phyloP scores from a whole-genome alignment of 1,140 invertebrate species.

The Pseudomyrmex concolor region DNA sequence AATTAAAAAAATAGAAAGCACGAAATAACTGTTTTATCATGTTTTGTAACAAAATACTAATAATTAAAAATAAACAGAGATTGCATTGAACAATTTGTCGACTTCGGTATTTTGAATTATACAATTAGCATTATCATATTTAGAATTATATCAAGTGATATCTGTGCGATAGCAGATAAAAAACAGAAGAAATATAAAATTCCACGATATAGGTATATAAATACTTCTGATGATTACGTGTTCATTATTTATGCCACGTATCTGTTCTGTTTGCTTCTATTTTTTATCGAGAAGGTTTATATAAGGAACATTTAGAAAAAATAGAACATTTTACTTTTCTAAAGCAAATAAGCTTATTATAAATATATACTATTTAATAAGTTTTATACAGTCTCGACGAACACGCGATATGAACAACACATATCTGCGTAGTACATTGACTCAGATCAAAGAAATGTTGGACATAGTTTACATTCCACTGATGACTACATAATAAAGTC shows the following conservation, averaged over 20 bases:
- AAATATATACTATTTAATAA: no score
- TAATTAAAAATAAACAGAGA: constrained; percentile 19
- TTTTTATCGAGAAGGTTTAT: not conserved
- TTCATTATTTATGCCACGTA: not conserved
- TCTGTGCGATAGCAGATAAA: not conserved
- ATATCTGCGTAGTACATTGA: no score
- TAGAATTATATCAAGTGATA: constrained; percentile 18
- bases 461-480: no score
- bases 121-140: not conserved
- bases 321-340: not conserved
- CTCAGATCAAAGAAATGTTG: no score
- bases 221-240: not conserved
- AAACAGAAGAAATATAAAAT: not conserved
- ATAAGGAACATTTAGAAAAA: constrained; percentile 7
- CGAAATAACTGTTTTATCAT: not conserved
- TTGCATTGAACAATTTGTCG: not conserved
- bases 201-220: not conserved
- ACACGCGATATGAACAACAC: no score
- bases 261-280: not conserved
- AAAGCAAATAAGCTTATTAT: not conserved
- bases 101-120: not conserved
- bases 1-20: constrained; percentile 34
- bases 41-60: not conserved
- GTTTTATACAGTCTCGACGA: no score
- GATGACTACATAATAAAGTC: no score